These are phyloP conservation scores for Charaxes varanes DNA, from an alignment of 1,140 invertebrate genomes.

Conservation along the genomic window DNA sequence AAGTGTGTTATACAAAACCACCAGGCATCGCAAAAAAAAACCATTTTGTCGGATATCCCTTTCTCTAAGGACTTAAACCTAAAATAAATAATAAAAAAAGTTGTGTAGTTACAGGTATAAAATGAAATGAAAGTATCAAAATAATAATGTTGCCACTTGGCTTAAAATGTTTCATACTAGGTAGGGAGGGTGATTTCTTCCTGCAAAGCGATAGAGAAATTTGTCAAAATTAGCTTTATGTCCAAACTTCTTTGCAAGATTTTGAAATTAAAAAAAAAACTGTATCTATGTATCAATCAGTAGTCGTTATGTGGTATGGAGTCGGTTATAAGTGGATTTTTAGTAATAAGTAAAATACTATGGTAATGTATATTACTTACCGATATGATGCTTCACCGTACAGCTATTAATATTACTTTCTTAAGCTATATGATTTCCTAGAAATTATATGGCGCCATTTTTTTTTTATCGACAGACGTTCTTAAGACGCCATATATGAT, in stretches of 20 bases:
- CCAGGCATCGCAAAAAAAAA: too few relatives aligned
- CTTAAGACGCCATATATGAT: neutral
- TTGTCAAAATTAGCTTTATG: conserved; percentile 1
- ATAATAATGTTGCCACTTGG: too few relatives aligned
- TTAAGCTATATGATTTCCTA: conserved; percentile 1
- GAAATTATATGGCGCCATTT: neutral
- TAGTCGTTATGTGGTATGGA: conserved; percentile 59
- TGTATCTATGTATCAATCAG: conserved; percentile 53
- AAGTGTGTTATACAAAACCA: too few relatives aligned
- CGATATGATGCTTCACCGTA: conserved; percentile 18
- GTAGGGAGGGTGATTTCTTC: too few relatives aligned
- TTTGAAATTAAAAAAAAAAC: conserved; percentile 23
- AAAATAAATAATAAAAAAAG: too few relatives aligned
- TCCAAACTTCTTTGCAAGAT: conserved; percentile 11
- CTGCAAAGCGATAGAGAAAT: too few relatives aligned
- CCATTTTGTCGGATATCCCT: too few relatives aligned
- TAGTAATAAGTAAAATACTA: conserved; percentile 54
- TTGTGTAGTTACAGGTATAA: too few relatives aligned
- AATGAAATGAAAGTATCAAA: too few relatives aligned
- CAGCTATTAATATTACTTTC: neutral
- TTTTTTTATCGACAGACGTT: conserved; percentile 2
- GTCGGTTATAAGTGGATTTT: conserved; percentile 44
- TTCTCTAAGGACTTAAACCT: too few relatives aligned
- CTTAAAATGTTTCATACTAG: too few relatives aligned
- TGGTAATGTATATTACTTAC: conserved; percentile 31